Percentiles rank a stretch among this genome's conserved stretches.
Conservation (phyloP, 1,140 invertebrate species). For the Drosophila leontia region DNA sequence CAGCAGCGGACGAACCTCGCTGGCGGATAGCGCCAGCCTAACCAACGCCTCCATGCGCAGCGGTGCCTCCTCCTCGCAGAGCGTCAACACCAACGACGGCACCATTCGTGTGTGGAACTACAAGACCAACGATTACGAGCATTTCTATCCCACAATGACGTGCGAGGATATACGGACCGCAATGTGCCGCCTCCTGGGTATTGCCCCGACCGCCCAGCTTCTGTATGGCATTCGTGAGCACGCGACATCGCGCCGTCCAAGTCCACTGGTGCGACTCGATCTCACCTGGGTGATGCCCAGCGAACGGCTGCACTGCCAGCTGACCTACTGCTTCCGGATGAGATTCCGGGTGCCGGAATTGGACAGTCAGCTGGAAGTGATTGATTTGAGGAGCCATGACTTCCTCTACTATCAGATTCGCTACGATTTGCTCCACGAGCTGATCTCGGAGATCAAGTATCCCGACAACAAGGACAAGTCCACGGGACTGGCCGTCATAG, state of each 20-base stretch:
- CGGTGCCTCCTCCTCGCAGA: slow-evolving; percentile 59
- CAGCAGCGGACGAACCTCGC: slow-evolving; percentile 66
- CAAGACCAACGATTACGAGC: slow-evolving; percentile 18
- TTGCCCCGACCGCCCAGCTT: slow-evolving; percentile 91
- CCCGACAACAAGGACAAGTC: slow-evolving; percentile 90
- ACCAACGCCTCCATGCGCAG: slow-evolving; percentile 60
- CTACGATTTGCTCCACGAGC: slow-evolving; percentile 91
- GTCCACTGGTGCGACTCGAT: slow-evolving; percentile 1
- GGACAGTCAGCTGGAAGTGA: slow-evolving; percentile 87
- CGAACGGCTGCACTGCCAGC: slow-evolving; percentile 86
- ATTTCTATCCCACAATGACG: slow-evolving; percentile 20
- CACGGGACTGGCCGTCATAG: slow-evolving; percentile 92
- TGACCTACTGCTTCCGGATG: slow-evolving; percentile 90
- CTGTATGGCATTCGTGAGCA: slow-evolving; percentile 89
- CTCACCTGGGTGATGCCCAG: slow-evolving; percentile 86
- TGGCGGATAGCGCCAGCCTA: slow-evolving; percentile 65
- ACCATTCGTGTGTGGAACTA: slow-evolving; percentile 47
- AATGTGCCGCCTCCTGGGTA: slow-evolving; percentile 89
- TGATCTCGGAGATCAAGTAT: slow-evolving; percentile 91
- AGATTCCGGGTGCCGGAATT: slow-evolving; percentile 90
- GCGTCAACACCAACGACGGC: slow-evolving; percentile 49
- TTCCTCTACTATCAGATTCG: slow-evolving; percentile 95
- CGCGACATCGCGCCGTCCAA: not conserved
- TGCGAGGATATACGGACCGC: slow-evolving; percentile 90
- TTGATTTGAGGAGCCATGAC: slow-evolving; percentile 91